Evolutionary conservation across 2,113 vertebrate genomes (phyloP).

Genomic region (Leuciscus idus): DNA sequence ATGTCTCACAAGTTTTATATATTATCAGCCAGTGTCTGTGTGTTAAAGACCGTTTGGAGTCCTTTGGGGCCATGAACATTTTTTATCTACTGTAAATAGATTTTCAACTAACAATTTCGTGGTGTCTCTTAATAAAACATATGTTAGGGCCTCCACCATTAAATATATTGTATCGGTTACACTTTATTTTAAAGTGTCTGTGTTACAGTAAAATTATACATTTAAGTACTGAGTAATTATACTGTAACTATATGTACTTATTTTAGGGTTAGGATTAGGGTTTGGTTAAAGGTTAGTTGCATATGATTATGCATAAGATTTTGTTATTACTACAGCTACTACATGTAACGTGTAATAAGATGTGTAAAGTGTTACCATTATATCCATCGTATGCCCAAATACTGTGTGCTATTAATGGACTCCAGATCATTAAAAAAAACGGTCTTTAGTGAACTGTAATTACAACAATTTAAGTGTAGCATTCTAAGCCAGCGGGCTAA

Average conservation of each 20-base stretch:
- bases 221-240: too few relatives aligned
- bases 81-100: not conserved
- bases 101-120: not conserved
- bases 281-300: too few relatives aligned
- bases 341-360: too few relatives aligned
- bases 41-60: not conserved
- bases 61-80: not conserved
- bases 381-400: not conserved
- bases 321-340: too few relatives aligned
- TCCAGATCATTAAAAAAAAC: not conserved
- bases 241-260: too few relatives aligned
- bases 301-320: too few relatives aligned
- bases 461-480: slow-evolving; percentile 17
- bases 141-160: not conserved
- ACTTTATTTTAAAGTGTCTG: too few relatives aligned
- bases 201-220: too few relatives aligned
- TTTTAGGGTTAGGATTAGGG: too few relatives aligned
- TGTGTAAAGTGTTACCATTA: not conserved
- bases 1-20: slow-evolving; percentile 9
- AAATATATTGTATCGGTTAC: not conserved
- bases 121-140: not conserved
- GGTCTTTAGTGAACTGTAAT: slow-evolving; percentile 9
- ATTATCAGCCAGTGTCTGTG: not conserved
- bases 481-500: slow-evolving; percentile 28
- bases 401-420: slow-evolving; percentile 2